A percentile compares a stretch with the other conserved stretches of the same genome.
Conservation (phyloP, 2,113 vertebrate genomes). For the Neolamprologus caudopunctatus region DNA sequence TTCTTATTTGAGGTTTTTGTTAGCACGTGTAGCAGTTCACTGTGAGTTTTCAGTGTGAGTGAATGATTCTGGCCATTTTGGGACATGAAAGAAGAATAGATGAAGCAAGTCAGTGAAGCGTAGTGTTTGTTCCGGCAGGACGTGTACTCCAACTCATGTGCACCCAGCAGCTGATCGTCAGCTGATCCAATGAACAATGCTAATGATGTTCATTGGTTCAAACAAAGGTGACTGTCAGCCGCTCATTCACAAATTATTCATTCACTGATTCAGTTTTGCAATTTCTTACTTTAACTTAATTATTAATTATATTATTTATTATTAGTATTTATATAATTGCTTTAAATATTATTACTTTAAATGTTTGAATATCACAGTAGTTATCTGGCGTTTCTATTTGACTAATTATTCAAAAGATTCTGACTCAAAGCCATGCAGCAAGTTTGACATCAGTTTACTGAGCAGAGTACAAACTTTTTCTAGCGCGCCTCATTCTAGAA, state of each 20-base stretch:
- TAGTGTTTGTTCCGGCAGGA: conserved; percentile 9
- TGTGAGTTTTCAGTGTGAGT: neutral
- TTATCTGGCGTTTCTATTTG: neutral
- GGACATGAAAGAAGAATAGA: conserved; percentile 16
- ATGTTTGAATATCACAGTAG: neutral
- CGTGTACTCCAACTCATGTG: conserved; percentile 20
- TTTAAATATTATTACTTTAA: neutral
- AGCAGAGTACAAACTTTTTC: neutral
- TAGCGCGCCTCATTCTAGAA: too few relatives aligned
- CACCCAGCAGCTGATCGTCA: conserved; percentile 22
- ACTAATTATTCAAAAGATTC: neutral
- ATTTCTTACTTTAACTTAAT: neutral
- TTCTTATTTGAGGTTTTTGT: neutral
- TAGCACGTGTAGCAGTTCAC: neutral
- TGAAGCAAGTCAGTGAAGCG: conserved; percentile 32
- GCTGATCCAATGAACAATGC: conserved; percentile 19
- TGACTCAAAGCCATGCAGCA: neutral
- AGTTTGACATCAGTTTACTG: neutral
- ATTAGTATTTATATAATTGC: neutral
- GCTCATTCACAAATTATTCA: neutral
- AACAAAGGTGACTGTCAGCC: neutral
- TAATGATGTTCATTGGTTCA: neutral
- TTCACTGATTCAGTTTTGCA: neutral
- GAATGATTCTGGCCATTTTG: conserved; percentile 1
- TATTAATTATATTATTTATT: neutral